Percentiles rank a stretch among this genome's conserved stretches.
Conservation (phyloP, 2,888 invertebrate species). For the Adela reaumurella region DNA sequence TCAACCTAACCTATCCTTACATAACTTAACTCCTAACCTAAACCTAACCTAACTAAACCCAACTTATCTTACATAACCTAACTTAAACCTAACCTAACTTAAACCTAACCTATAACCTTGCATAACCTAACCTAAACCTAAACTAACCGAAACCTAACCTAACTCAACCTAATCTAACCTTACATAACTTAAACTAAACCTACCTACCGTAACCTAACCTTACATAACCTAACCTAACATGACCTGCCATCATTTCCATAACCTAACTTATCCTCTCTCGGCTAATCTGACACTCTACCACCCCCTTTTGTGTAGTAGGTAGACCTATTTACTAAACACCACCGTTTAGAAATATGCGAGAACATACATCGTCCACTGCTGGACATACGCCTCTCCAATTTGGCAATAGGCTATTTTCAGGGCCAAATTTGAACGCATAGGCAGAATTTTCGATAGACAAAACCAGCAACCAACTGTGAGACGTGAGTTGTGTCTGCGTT, state of each 20-base stretch:
- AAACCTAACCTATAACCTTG: conserved; percentile 6
- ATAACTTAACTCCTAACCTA: conserved; percentile 6
- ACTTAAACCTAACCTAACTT: conserved; percentile 4
- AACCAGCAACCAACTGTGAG: too few relatives aligned
- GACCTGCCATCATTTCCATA: conserved; percentile 7
- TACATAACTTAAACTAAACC: conserved; percentile 7
- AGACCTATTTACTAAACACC: too few relatives aligned
- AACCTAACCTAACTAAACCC: neutral
- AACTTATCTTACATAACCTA: neutral
- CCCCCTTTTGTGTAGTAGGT: too few relatives aligned
- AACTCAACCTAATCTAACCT: conserved; percentile 8
- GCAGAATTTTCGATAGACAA: too few relatives aligned
- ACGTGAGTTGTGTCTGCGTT: too few relatives aligned
- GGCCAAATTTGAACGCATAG: too few relatives aligned
- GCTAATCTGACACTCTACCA: conserved; percentile 13
- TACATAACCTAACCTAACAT: conserved; percentile 8
- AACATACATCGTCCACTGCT: too few relatives aligned
- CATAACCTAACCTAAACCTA: conserved; percentile 7
- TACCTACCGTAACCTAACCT: conserved; percentile 8
- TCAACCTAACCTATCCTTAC: conserved; percentile 13
- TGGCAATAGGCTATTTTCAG: too few relatives aligned
- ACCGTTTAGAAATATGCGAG: too few relatives aligned
- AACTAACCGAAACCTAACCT: conserved; percentile 8
- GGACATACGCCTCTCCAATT: too few relatives aligned
- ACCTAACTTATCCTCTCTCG: conserved; percentile 13